Percentiles rank a stretch among this genome's conserved stretches.
Conservation (phyloP, 1,140 invertebrate species). For the Phenacoccus solenopsis region DNA sequence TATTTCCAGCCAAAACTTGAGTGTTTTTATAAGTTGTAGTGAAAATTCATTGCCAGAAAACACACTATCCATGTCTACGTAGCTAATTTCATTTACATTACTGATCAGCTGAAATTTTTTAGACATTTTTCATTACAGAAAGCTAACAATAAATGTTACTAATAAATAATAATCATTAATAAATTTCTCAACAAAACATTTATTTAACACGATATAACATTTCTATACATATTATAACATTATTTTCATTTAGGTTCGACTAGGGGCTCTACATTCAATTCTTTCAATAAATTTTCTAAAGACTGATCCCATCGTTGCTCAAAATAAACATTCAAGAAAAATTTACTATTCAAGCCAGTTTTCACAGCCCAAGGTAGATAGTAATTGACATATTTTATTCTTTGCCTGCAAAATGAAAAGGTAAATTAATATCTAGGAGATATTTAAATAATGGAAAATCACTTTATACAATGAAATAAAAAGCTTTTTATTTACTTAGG, state of each 20-base stretch:
- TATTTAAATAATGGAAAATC: background rate
- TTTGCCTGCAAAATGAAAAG: conserved; percentile 44
- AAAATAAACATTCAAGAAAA: conserved; percentile 75
- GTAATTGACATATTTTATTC: conserved; percentile 58
- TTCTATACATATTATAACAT: too few relatives aligned
- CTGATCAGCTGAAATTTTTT: too few relatives aligned
- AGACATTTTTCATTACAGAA: too few relatives aligned
- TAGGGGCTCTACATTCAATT: conserved; percentile 51
- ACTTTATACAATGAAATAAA: background rate
- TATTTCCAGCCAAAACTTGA: too few relatives aligned
- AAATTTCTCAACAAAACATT: too few relatives aligned
- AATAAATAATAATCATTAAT: too few relatives aligned
- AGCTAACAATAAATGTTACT: too few relatives aligned
- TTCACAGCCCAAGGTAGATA: conserved; percentile 81
- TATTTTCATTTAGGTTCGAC: background rate
- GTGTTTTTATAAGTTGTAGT: too few relatives aligned
- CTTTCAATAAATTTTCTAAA: conserved; percentile 61
- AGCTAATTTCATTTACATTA: too few relatives aligned
- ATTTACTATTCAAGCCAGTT: conserved; percentile 60
- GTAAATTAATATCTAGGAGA: background rate
- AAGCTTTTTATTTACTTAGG: conserved; percentile 49
- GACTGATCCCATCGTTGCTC: conserved; percentile 89
- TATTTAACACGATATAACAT: too few relatives aligned
- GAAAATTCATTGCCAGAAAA: too few relatives aligned
- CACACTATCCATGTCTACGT: too few relatives aligned